Base-by-base conservation (phyloP, 2,113 vertebrate species). In the Sitta europaea region DNA sequence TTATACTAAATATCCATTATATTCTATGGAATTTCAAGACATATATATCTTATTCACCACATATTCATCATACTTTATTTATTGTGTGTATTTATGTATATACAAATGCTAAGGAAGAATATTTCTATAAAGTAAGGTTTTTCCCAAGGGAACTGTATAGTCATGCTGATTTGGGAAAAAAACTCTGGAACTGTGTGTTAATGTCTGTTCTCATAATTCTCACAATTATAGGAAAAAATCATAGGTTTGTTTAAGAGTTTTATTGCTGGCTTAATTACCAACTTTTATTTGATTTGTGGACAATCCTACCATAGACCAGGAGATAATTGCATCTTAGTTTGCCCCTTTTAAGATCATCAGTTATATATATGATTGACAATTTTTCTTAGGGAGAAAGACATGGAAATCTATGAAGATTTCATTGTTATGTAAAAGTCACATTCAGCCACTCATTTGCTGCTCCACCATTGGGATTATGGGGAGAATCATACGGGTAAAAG, bases 381-480 rank as follows among this genome's bases (percentile, higher is more conserved):
- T 16, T 48, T 58, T 62, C 36, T 70, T 70, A 6, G 29, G 50
- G 38, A 81, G 28, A 25, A 23, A 59, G 8, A 59, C 15, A 36
- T 2, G 22, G 12, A 12, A 24, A 61, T 51, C n/a, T 57, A 48
- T 28, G 33, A 71, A 66, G 4, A 74, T 70, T n/a, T 36, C 9
- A 10, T 38, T 13, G 43, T 54, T 80, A 31, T 55, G 24, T 35
- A 67, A 58, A 70, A 48, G 4, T 40, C 2, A 1, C 5, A 72
- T 75, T 62, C 68, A n/a, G 50, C 15, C 1, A 0, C 13, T 45
- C 4, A 1, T 11, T 65, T 22, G 10, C 8, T 63, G 23, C 23
- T 4, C 5, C 28, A 23, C 23, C 10, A 55, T 23, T n/a, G n/a
- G 19, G 40, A 45, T 4, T 25, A 42, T 10, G 22, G 47, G 31